Evolutionary conservation across 2,113 vertebrate species (phyloP).

Genomic region (Pluvialis apricaria): DNA sequence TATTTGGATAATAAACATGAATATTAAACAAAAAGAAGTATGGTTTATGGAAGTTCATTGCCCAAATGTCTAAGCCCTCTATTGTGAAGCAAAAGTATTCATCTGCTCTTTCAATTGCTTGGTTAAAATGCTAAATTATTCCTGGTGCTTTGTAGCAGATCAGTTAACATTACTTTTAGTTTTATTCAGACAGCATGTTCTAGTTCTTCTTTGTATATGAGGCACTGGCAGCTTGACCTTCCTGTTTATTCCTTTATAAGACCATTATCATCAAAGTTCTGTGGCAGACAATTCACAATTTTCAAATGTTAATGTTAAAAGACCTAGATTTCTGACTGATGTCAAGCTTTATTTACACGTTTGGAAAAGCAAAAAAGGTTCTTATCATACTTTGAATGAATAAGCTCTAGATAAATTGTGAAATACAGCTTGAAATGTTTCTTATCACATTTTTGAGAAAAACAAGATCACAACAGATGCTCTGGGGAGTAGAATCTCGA

Average conservation of each 20-base stretch:
- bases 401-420: slow-evolving; percentile 42
- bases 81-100: slow-evolving; percentile 51
- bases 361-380: slow-evolving; percentile 22
- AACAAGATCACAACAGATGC: slow-evolving; percentile 49
- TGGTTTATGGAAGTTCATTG: slow-evolving; percentile 17
- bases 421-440: slow-evolving; percentile 46
- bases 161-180: slow-evolving; percentile 64
- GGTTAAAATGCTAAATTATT: slow-evolving; percentile 70
- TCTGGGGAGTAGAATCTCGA: slow-evolving; percentile 38
- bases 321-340: slow-evolving; percentile 54
- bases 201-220: slow-evolving; percentile 49
- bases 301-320: slow-evolving; percentile 62
- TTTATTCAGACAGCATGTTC: slow-evolving; percentile 62
- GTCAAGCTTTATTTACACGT: slow-evolving; percentile 48
- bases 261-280: slow-evolving; percentile 55
- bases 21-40: slow-evolving; percentile 47
- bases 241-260: slow-evolving; percentile 58
- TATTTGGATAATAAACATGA: slow-evolving; percentile 49
- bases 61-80: neutral
- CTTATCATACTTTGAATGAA: slow-evolving; percentile 43
- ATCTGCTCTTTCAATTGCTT: slow-evolving; percentile 41
- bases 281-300: slow-evolving; percentile 48
- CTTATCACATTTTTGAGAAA: slow-evolving; percentile 33
- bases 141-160: slow-evolving; percentile 57
- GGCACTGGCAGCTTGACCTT: slow-evolving; percentile 58